Percentiles rank a stretch among this genome's conserved stretches.
These are phyloP conservation scores for Peribatodes rhomboidaria DNA, from an alignment of 2,888 invertebrate species.

Conservation along the genomic window DNA sequence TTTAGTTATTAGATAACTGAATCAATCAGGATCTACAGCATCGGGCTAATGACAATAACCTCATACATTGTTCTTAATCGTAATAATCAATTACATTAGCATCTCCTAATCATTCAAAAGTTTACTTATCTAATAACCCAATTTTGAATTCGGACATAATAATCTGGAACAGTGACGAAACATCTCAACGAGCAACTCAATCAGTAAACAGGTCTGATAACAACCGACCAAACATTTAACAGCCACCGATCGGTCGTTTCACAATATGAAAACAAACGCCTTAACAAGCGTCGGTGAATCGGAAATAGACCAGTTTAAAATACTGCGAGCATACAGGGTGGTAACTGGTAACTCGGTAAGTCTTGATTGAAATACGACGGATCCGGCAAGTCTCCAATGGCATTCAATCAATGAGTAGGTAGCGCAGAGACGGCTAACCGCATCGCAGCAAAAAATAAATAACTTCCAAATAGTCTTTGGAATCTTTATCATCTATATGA, in stretches of 20 bases:
- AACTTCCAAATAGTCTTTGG: neutral
- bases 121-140: neutral
- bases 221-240: constrained; percentile 49
- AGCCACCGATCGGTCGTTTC: constrained; percentile 63
- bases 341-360: constrained; percentile 47
- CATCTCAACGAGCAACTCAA: constrained; percentile 22
- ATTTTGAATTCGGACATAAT: constrained; percentile 2
- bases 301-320: constrained; percentile 74
- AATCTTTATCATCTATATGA: neutral
- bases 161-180: constrained; percentile 19
- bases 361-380: constrained; percentile 77
- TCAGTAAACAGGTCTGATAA: constrained; percentile 41
- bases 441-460: neutral
- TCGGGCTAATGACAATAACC: too few species aligned
- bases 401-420: constrained; percentile 56
- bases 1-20: too few species aligned
- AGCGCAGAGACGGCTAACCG: constrained; percentile 31
- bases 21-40: too few species aligned
- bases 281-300: constrained; percentile 76
- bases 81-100: too few species aligned
- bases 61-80: too few species aligned
- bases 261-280: constrained; percentile 71
- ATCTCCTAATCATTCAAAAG: too few species aligned
- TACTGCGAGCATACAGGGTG: constrained; percentile 76
- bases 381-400: constrained; percentile 64